A percentile compares a stretch with the other conserved stretches of the same genome.
Conservation (phyloP, 2,113 vertebrate species). For the Donacobius atricapilla region DNA sequence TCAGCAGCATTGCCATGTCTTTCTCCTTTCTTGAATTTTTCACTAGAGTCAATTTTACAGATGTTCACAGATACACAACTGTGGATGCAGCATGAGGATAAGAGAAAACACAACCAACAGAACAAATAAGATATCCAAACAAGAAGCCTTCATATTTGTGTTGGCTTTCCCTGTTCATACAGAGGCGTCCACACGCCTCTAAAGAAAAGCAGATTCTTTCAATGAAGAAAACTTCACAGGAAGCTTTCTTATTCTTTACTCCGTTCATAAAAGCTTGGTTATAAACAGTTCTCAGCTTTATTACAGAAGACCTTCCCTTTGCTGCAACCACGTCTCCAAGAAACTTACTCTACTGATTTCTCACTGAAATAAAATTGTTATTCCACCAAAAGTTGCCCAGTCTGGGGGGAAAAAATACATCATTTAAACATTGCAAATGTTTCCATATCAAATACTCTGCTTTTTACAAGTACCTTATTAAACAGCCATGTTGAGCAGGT, state of each 20-base stretch:
- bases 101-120: background rate
- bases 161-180: background rate
- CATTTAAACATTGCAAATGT: background rate
- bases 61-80: background rate
- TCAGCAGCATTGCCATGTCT: background rate
- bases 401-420: fast-evolving
- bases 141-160: background rate
- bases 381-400: background rate
- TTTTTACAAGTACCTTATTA: background rate
- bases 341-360: background rate
- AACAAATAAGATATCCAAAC: background rate
- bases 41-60: background rate
- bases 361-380: background rate
- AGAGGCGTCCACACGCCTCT: background rate
- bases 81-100: background rate
- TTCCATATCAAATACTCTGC: background rate
- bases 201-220: background rate
- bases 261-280: background rate
- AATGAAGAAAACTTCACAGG: background rate
- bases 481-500: background rate
- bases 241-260: background rate
- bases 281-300: background rate
- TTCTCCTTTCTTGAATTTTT: background rate
- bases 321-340: background rate
- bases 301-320: background rate